Evolutionary conservation across 2,797 vertebrate genomes (phyloP).

Genomic region (Peromyscus aztecus): DNA sequence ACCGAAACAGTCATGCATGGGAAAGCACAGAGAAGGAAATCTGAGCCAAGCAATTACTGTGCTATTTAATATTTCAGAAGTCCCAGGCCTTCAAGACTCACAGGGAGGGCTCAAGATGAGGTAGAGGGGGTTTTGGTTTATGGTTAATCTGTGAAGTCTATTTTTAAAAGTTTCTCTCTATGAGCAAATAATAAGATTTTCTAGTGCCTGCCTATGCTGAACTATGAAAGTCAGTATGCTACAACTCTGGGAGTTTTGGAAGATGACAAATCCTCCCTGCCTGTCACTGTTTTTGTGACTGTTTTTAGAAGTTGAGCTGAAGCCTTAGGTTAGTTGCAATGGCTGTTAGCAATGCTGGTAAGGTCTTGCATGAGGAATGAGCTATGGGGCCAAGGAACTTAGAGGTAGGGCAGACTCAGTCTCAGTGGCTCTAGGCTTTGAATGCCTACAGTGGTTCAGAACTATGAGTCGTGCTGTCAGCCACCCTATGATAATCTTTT

Average conservation of each 20-base stretch:
- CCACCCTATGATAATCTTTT: neutral
- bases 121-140: neutral
- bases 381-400: neutral
- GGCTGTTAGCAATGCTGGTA: neutral
- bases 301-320: neutral
- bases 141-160: constrained; percentile 18
- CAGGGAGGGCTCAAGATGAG: constrained; percentile 17
- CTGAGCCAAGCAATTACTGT: neutral
- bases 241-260: neutral
- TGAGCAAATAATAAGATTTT: constrained; percentile 7
- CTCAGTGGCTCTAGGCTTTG: neutral
- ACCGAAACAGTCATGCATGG: neutral
- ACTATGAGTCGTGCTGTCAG: neutral
- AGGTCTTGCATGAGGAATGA: neutral
- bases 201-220: neutral
- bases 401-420: neutral
- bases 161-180: constrained; percentile 44
- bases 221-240: neutral
- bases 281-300: neutral
- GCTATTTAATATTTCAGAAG: constrained; percentile 14
- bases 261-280: neutral
- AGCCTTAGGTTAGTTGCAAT: neutral
- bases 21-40: neutral
- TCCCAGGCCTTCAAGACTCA: neutral
- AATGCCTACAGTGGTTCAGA: constrained; percentile 30